Evolutionary conservation across 2,797 vertebrate genomes (phyloP).

Genomic region (Chelon labrosus): DNA sequence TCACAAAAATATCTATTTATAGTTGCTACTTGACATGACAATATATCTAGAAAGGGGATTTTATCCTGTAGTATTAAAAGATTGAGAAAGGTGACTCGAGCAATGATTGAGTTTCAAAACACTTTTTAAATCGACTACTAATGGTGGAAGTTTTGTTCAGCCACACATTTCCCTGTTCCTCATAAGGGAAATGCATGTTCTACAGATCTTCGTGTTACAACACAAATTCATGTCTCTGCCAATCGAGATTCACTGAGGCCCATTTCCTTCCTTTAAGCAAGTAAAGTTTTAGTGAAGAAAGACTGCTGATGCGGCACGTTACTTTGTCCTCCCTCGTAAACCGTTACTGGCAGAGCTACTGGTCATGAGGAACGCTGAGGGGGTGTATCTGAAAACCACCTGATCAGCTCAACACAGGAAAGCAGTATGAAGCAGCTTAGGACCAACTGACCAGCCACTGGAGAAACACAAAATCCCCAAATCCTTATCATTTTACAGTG

Average conservation of each 20-base stretch:
- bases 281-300: conserved; percentile 72
- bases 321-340: conserved; percentile 71
- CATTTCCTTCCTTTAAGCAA: conserved; percentile 80
- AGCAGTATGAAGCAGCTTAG: conserved; percentile 37
- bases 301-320: conserved; percentile 79
- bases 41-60: neutral
- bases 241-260: conserved; percentile 47
- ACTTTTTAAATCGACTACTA: neutral
- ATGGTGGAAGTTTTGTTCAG: neutral
- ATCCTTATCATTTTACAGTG: neutral
- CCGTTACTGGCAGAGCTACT: conserved; percentile 52
- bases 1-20: neutral
- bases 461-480: neutral
- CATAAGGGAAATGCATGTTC: neutral
- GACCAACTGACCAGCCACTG: conserved; percentile 2
- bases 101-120: neutral
- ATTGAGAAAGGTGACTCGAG: neutral
- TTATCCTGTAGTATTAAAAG: neutral
- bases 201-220: conserved; percentile 22
- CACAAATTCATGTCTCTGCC: conserved; percentile 34
- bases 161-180: neutral
- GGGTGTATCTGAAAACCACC: conserved; percentile 62
- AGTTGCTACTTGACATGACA: no score
- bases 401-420: conserved; percentile 69
- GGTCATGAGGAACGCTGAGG: conserved; percentile 66